These are phyloP conservation scores for Labia minor DNA, from an alignment of 2,888 invertebrate genomes.

Conservation along the genomic window DNA sequence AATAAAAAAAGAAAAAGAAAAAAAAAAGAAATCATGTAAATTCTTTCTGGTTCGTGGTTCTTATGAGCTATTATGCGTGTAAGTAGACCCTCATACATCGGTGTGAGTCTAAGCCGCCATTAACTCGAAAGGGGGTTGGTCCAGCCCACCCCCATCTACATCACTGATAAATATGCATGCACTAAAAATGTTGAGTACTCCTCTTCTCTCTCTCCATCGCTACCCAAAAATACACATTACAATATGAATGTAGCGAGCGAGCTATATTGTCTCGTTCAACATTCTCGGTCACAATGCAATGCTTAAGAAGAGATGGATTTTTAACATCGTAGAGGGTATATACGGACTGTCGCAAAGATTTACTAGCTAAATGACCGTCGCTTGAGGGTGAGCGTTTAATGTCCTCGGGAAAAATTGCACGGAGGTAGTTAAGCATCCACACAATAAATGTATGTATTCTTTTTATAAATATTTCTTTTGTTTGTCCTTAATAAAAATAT, in stretches of 20 bases:
- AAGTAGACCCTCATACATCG: neutral
- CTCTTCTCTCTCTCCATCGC: neutral
- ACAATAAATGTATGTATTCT: neutral
- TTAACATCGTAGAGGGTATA: neutral
- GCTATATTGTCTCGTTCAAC: neutral
- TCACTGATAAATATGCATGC: constrained; percentile 3
- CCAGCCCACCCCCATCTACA: no score
- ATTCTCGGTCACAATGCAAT: neutral
- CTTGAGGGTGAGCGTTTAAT: neutral
- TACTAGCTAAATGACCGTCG: neutral
- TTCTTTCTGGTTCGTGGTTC: neutral
- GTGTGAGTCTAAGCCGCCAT: neutral
- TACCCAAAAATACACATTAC: neutral
- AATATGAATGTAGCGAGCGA: neutral
- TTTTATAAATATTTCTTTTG: constrained; percentile 7
- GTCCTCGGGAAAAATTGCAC: neutral
- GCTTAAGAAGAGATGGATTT: neutral
- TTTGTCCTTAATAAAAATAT: constrained; percentile 13
- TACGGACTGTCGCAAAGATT: neutral
- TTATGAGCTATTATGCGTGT: neutral
- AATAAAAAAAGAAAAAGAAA: neutral
- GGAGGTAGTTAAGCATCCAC: no score
- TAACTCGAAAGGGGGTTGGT: no score
- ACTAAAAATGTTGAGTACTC: neutral
- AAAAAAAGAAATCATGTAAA: neutral